A percentile compares a stretch with the other conserved stretches of the same genome.
These are phyloP conservation scores for Pantherophis guttatus DNA, from an alignment of 2,113 vertebrate genomes.

Conservation along the genomic window DNA sequence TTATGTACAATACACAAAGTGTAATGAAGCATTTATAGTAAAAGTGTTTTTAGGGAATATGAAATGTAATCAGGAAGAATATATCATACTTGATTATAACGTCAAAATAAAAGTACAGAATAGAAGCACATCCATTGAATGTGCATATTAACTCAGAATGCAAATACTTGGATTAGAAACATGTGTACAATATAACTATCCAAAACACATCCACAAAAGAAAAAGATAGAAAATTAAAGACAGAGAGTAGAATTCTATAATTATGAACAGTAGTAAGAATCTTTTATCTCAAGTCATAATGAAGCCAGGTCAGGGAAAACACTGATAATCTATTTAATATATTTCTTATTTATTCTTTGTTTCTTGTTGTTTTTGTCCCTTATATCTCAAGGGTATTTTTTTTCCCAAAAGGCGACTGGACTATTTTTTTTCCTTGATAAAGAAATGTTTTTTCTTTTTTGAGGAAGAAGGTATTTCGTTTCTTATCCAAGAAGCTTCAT, in stretches of 20 bases:
- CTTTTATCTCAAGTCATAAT: not conserved
- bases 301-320: not conserved
- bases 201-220: not conserved
- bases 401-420: not conserved
- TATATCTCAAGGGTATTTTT: not conserved
- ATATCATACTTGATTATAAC: slow-evolving; percentile 4
- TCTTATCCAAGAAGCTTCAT: not conserved
- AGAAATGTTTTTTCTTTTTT: not conserved
- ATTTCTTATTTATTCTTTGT: not conserved
- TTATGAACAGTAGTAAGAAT: not conserved
- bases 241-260: not conserved
- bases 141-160: not conserved
- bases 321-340: not conserved
- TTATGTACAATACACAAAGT: not conserved
- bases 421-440: not conserved
- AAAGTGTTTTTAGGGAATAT: slow-evolving; percentile 43
- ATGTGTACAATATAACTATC: not conserved
- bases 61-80: slow-evolving; percentile 23
- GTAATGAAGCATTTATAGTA: slow-evolving; percentile 16
- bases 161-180: not conserved
- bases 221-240: not conserved
- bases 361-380: not conserved
- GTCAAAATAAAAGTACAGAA: slow-evolving; percentile 35
- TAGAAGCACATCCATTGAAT: slow-evolving; percentile 9
- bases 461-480: not conserved